Conservation (phyloP, 2,888 invertebrate species). For the Deilephila porcellus region DNA sequence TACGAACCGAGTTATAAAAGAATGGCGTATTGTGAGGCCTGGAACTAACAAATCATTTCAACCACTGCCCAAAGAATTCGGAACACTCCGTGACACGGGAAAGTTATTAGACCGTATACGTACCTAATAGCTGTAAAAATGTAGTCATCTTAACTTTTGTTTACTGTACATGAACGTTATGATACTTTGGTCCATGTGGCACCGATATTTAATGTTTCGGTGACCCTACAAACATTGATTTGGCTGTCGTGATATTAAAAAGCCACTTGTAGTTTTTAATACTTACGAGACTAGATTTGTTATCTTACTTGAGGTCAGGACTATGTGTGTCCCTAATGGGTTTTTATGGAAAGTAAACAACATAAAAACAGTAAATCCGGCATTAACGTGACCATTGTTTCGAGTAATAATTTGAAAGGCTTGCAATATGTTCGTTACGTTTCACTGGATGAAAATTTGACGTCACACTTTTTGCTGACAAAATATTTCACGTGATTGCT, state of each 20-base stretch:
- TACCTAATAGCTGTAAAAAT: constrained; percentile 24
- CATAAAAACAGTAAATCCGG: constrained; percentile 37
- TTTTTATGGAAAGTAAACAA: not conserved
- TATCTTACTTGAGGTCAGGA: no score
- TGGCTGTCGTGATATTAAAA: constrained; percentile 19
- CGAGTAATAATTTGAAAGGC: constrained; percentile 49
- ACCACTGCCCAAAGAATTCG: constrained; percentile 54
- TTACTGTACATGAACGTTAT: constrained; percentile 19
- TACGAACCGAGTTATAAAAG: constrained; percentile 75
- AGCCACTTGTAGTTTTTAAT: not conserved
- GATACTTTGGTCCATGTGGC: not conserved
- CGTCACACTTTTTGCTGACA: constrained; percentile 48
- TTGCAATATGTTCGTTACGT: constrained; percentile 44
- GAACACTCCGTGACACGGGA: constrained; percentile 51
- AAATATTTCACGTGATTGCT: constrained; percentile 25
- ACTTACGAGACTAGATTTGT: constrained; percentile 34
- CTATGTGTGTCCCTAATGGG: no score
- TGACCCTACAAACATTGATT: constrained; percentile 21
- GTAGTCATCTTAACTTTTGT: constrained; percentile 30
- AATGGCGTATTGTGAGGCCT: constrained; percentile 65
- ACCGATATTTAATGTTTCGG: no score
- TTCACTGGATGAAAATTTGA: constrained; percentile 45
- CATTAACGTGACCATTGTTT: constrained; percentile 47
- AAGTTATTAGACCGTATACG: constrained; percentile 45
- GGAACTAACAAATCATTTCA: constrained; percentile 69